Evolutionary conservation across 2,888 invertebrate genomes (phyloP), one percentile per base, ranked within the genome.

Genomic region (Sesia apiformis): DNA sequence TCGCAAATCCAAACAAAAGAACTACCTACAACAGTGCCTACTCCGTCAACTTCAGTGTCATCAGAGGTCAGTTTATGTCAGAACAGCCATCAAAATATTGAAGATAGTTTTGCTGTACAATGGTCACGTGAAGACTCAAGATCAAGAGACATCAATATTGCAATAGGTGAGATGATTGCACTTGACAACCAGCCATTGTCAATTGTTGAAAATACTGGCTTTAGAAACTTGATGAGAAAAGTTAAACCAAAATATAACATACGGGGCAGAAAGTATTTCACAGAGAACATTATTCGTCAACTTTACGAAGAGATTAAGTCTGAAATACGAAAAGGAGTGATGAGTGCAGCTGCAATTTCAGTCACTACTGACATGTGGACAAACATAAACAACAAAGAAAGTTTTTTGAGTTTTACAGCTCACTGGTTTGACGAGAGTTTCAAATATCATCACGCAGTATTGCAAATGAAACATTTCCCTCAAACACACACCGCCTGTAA

Each of bases 351-450:
- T 6, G 41, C 41, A 41, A 41, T 41, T 6, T 41, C 41, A 41
- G 41, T 41, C 6, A 41, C 41, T 41, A 41, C 41, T 5, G 41
- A 41, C 6, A 5, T 41, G 41, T 41, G 41, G 41, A 41, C 41
- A 41, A 41, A 41, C 6, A 41, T 41, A 41, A 56, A 49, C 41
- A 53, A 56, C 50, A 53, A 51, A n/a, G 49, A 38, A 55, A 52
- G n/a, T 54, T 57, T 57, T 57, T 51, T 55, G 40, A 51, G 54
- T 43, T 58, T 58, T 55, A 59, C 57, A 56, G 55, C 55, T 49
- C 55, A 58, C 49, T 57, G 55, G 60, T 54, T 56, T 46, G 49
- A 57, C 51, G 51, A 56, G 6, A 50, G 40, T 42, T 54, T 55
- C 39, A 40, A 54, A 39, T 52, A 50, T 56, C 49, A 54, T 39